Conservation (phyloP, 2,797 vertebrate species). For the Catharus ustulatus region DNA sequence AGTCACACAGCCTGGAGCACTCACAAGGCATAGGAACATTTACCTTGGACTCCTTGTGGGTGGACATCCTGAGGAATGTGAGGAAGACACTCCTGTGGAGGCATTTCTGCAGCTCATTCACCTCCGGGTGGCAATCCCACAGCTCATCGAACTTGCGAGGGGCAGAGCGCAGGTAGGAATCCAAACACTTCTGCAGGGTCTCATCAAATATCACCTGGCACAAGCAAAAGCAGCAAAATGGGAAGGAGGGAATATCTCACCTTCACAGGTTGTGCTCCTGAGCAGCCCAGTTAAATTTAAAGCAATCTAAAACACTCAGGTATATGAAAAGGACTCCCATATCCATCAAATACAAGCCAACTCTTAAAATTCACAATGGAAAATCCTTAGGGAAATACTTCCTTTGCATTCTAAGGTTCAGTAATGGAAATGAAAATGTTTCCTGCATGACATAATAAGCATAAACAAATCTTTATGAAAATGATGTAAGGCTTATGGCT, state of each 20-base stretch:
- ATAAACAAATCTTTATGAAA: not conserved
- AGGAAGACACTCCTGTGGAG: constrained; percentile 88
- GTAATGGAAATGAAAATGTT: not conserved
- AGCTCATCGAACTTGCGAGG: constrained; percentile 84
- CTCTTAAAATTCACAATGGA: not conserved
- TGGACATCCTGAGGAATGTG: constrained; percentile 94
- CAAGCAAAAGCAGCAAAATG: not conserved
- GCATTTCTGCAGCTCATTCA: constrained; percentile 81
- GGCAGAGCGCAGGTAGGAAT: constrained; percentile 87
- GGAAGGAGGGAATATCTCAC: not conserved
- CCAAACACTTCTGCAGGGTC: constrained; percentile 90
- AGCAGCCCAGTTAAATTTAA: not conserved
- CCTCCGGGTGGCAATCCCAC: constrained; percentile 74
- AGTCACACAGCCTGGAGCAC: not conserved
- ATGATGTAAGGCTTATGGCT: accelerated
- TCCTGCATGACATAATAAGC: not conserved
- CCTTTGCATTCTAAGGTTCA: not conserved
- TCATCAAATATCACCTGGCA: constrained; percentile 92
- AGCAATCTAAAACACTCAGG: not conserved
- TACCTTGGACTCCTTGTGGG: constrained; percentile 97
- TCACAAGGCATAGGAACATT: not conserved
- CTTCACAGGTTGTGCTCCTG: accelerated
- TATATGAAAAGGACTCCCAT: not conserved
- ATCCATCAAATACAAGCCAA: not conserved
- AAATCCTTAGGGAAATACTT: not conserved